These are phyloP conservation scores for Bombus huntii DNA, from an alignment of 1,140 invertebrate species.

Conservation along the genomic window DNA sequence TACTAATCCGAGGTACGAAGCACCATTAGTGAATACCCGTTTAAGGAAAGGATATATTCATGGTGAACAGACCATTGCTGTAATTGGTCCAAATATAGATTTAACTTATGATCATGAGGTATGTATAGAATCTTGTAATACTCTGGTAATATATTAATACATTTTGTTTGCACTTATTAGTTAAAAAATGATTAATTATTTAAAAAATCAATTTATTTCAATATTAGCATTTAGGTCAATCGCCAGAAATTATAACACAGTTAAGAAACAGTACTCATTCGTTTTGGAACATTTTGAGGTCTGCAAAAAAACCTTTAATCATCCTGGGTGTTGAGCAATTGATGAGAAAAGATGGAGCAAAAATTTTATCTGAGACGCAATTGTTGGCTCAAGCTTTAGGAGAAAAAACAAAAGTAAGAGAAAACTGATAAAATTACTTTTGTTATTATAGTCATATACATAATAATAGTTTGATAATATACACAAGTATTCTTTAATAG, in stretches of 20 bases:
- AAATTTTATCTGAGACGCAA: constrained; percentile 90
- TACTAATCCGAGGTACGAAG: constrained; percentile 98
- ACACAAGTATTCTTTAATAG: constrained; percentile 65
- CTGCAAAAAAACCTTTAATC: constrained; percentile 95
- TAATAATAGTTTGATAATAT: constrained; percentile 15
- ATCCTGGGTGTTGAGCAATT: constrained; percentile 95
- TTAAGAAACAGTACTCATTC: constrained; percentile 90
- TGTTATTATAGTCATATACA: not conserved
- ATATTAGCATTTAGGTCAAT: constrained; percentile 92
- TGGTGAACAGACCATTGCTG: constrained; percentile 90
- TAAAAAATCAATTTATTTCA: constrained; percentile 53
- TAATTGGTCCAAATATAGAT: constrained; percentile 96
- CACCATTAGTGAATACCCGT: constrained; percentile 97
- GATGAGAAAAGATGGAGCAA: constrained; percentile 90
- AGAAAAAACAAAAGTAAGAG: constrained; percentile 78
- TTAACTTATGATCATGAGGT: constrained; percentile 96
- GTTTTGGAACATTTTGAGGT: constrained; percentile 88
- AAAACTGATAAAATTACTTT: not conserved
- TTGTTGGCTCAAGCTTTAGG: constrained; percentile 85
- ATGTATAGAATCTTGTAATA: constrained; percentile 65
- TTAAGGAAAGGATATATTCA: constrained; percentile 96
- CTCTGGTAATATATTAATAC: constrained; percentile 18
- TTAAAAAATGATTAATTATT: constrained; percentile 16
- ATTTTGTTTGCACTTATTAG: not conserved
- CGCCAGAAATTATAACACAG: constrained; percentile 87